These are phyloP conservation scores for Beaufortia kweichowensis DNA, from an alignment of 2,113 vertebrate genomes.

Conservation along the genomic window DNA sequence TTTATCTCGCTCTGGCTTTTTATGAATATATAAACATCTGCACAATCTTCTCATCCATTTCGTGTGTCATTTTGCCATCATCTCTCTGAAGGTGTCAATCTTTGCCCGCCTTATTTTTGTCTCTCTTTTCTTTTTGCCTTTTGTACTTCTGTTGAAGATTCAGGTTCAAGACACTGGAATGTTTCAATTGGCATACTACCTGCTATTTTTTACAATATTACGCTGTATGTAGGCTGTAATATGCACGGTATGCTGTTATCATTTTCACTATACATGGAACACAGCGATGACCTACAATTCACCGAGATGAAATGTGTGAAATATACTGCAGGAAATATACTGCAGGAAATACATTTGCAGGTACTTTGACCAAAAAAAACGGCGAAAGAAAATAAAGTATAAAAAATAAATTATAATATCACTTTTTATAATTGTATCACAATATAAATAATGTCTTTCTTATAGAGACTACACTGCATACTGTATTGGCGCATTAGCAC, in stretches of 20 bases:
- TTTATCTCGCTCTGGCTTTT: slow-evolving; percentile 59
- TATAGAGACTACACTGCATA: too few relatives aligned
- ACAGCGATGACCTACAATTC: too few relatives aligned
- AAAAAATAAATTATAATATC: too few relatives aligned
- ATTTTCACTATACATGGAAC: too few relatives aligned
- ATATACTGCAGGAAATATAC: too few relatives aligned
- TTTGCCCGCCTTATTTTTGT: slow-evolving; percentile 44
- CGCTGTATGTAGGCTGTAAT: not conserved
- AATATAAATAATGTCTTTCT: too few relatives aligned
- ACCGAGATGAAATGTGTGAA: too few relatives aligned
- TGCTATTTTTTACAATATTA: not conserved
- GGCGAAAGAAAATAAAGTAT: too few relatives aligned
- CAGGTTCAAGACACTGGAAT: not conserved
- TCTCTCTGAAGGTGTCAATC: slow-evolving; percentile 68
- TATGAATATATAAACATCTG: slow-evolving; percentile 76
- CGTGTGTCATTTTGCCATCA: slow-evolving; percentile 68
- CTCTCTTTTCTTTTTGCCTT: slow-evolving; percentile 24
- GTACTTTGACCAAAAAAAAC: too few relatives aligned
- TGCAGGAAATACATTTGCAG: too few relatives aligned
- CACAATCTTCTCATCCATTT: slow-evolving; percentile 74
- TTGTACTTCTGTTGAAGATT: slow-evolving; percentile 40
- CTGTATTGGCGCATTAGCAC: too few relatives aligned
- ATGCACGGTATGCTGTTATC: not conserved
- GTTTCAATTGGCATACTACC: not conserved
- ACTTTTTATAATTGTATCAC: too few relatives aligned